Evolutionary conservation across 2,113 vertebrate genomes (phyloP).

Genomic region (Zosterops borbonicus): DNA sequence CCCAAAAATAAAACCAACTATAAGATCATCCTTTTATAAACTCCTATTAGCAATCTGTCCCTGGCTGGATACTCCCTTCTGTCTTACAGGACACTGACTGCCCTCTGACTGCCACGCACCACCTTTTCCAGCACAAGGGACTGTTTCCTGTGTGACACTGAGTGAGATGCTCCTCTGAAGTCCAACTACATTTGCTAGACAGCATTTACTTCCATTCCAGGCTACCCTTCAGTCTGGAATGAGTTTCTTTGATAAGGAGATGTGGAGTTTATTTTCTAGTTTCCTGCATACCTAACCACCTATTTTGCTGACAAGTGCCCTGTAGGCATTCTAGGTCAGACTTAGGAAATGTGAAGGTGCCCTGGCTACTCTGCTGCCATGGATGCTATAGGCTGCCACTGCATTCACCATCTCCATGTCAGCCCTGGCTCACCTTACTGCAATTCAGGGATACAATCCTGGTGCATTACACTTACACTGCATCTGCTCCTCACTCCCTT

Average conservation of each 20-base stretch:
- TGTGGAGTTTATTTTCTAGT: not conserved
- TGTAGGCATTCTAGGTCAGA: not conserved
- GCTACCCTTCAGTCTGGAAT: not conserved
- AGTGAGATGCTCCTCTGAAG: not conserved
- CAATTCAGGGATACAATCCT: not conserved
- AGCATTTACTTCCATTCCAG: not conserved
- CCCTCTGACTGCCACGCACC: accelerated
- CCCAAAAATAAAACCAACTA: not conserved
- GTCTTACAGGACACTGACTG: not conserved
- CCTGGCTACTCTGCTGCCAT: not conserved
- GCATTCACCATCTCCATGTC: accelerated
- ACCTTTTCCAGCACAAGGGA: not conserved
- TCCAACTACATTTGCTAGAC: not conserved
- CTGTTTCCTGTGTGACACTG: not conserved
- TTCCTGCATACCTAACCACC: not conserved
- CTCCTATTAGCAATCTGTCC: not conserved
- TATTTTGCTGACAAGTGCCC: not conserved
- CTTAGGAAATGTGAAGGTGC: accelerated
- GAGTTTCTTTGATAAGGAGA: not conserved
- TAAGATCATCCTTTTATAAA: not conserved
- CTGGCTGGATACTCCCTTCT: not conserved
- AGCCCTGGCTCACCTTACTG: not conserved
- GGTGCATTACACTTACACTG: not conserved
- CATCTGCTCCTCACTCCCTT: not conserved
- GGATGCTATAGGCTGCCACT: not conserved